Conservation (phyloP, 2,888 invertebrate species). For the Dioctria linearis region DNA sequence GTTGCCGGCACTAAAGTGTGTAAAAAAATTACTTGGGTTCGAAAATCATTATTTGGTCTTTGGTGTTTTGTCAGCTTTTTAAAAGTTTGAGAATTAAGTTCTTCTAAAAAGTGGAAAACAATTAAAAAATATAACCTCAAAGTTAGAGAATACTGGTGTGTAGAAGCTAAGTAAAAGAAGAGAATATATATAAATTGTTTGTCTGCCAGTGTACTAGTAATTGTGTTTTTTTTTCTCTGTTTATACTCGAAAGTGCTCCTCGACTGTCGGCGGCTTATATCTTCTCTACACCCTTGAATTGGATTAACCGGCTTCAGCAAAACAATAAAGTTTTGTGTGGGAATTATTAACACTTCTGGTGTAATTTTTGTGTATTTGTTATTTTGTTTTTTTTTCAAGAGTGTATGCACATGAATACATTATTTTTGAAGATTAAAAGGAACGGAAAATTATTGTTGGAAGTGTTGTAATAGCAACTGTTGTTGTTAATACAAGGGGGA, state of each 20-base stretch:
- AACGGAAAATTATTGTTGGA: neutral
- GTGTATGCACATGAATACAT: neutral
- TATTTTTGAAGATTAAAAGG: neutral
- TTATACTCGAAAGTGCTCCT: too few species aligned
- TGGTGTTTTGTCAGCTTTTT: too few species aligned
- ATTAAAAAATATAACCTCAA: neutral
- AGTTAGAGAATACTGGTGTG: too few species aligned
- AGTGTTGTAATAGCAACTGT: too few species aligned
- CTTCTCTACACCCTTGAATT: constrained; percentile 8
- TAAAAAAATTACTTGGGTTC: too few species aligned
- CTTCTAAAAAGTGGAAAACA: constrained; percentile 20
- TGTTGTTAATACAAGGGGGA: neutral
- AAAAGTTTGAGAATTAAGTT: too few species aligned
- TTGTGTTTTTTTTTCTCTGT: constrained; percentile 9
- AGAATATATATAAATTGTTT: neutral
- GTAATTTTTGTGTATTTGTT: constrained; percentile 10
- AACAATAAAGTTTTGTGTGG: constrained; percentile 21
- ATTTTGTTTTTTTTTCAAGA: neutral
- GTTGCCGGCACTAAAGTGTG: too few species aligned
- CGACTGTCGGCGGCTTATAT: too few species aligned
- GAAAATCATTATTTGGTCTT: too few species aligned
- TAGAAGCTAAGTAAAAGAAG: constrained; percentile 14
- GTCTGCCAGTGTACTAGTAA: constrained; percentile 17
- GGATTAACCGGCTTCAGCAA: constrained; percentile 47
- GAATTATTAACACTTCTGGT: constrained; percentile 19